Percentiles rank a stretch among this genome's conserved stretches.
Conservation (phyloP, 2,888 invertebrate genomes). For the Gibbula magus region DNA sequence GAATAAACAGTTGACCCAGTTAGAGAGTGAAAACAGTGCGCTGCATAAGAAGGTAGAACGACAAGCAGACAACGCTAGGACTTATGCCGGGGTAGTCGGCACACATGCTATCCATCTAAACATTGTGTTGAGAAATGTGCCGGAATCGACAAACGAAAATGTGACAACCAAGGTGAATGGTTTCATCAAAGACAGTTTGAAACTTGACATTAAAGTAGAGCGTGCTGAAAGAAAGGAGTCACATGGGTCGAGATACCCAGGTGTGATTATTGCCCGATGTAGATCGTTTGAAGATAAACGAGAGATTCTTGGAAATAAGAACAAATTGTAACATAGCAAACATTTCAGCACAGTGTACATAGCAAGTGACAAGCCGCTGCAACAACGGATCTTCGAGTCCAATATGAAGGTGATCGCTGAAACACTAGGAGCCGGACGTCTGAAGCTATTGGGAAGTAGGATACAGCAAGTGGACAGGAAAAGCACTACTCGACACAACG, state of each 20-base stretch:
- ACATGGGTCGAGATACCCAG: neutral
- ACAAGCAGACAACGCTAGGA: too few relatives aligned
- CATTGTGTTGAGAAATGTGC: constrained; percentile 23
- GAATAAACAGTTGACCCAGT: neutral
- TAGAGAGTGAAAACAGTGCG: neutral
- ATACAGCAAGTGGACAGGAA: too few relatives aligned
- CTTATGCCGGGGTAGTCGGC: neutral
- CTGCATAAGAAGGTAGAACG: neutral
- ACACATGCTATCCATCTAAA: constrained; percentile 6
- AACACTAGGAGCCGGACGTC: neutral
- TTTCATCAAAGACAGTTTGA: constrained; percentile 27
- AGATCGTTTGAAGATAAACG: too few relatives aligned
- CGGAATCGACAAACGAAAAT: constrained; percentile 23
- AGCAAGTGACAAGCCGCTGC: neutral
- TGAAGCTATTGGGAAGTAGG: neutral
- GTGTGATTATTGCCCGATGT: constrained; percentile 12
- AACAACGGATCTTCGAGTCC: neutral
- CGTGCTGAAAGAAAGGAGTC: constrained; percentile 14
- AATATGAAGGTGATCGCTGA: neutral
- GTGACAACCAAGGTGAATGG: constrained; percentile 16
- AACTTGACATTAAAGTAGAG: constrained; percentile 16
- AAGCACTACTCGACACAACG: neutral
- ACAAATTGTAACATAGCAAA: too few relatives aligned
- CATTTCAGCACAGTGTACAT: neutral
- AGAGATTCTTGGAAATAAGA: too few relatives aligned